Evolutionary conservation across 2,888 invertebrate genomes (phyloP), one percentile per base, ranked within the genome.

Genomic region (Hirudinaria manillensis): DNA sequence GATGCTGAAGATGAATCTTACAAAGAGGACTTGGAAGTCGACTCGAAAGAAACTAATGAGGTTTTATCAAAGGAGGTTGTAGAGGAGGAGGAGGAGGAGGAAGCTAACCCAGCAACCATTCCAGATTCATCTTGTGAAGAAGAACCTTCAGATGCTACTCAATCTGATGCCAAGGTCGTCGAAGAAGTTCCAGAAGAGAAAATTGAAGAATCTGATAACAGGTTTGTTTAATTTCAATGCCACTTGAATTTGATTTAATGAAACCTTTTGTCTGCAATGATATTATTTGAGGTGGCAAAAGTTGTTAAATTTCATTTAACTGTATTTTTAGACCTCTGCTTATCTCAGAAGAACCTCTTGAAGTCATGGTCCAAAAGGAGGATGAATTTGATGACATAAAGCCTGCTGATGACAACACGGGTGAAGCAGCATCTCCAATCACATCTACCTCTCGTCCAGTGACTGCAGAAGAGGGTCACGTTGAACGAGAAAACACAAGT

Each of bases 311-410:
- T 61, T 61, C 1, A 61, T 1, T 16, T 61, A 61, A 24, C 6
- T 61, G 6, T 24, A n/a, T 29, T 27, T 61, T 13, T n/a, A 61
- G 61, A 61, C 24, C 29, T 61, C 4, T 19, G 21, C 61, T 29
- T 10, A 27, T 61, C 24, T 24, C 61, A 7, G 61, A 61, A 29
- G 61, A 61, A 61, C 61, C 61, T 29, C 13, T 61, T 16, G 61
- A 27, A 27, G 61, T 61, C 24, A 61, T 61, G 61, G 24, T 61
- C 2, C 21, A n/a, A 34, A 68, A 68, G 19, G 36, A 68, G 29
- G 55, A 55, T 6, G 72, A 45, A 51, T 45, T 45, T 72, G 72
- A 34, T 53, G 72, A 27, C 32, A 53, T 29, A 27, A 55, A 55
- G 16, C 27, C 27, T 16, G 16, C 27, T 24, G 55, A 53, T 21